Conservation (phyloP, 2,113 vertebrate genomes). For the Sylvietta virens region DNA sequence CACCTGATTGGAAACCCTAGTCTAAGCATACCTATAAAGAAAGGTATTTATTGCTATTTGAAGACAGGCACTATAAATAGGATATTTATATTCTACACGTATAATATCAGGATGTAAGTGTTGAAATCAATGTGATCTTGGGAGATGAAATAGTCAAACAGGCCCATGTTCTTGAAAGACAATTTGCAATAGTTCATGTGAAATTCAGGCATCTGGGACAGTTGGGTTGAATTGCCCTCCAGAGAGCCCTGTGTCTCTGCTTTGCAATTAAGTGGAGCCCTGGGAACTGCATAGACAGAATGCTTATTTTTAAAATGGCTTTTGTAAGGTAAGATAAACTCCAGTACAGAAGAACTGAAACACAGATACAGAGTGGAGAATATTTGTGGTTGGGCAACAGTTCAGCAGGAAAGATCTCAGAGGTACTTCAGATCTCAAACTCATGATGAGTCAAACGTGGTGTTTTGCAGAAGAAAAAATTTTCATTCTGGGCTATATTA, state of each 20-base stretch:
- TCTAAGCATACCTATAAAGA: background rate
- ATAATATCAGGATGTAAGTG: background rate
- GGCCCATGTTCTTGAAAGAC: background rate
- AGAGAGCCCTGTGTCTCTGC: background rate
- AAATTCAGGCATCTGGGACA: background rate
- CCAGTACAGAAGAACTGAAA: slow-evolving; percentile 4
- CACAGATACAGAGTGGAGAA: background rate
- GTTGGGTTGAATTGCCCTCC: background rate
- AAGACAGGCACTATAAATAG: background rate
- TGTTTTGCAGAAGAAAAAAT: slow-evolving; percentile 14
- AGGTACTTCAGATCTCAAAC: slow-evolving; percentile 7
- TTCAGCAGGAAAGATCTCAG: slow-evolving; percentile 28
- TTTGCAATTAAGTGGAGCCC: background rate
- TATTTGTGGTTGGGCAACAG: slow-evolving; percentile 37
- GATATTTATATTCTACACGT: background rate
- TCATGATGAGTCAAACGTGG: background rate
- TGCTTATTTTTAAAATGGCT: background rate
- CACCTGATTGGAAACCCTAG: background rate
- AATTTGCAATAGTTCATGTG: background rate
- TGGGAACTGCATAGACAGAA: background rate
- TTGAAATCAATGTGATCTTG: background rate
- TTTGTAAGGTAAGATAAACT: slow-evolving; percentile 29
- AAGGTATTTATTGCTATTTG: background rate
- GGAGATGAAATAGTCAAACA: background rate
- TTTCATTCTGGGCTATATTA: background rate